Percentiles rank a stretch among this genome's conserved stretches.
These are phyloP conservation scores for Melanostigma gelatinosum DNA, from an alignment of 2,113 vertebrate genomes.

Conservation along the genomic window DNA sequence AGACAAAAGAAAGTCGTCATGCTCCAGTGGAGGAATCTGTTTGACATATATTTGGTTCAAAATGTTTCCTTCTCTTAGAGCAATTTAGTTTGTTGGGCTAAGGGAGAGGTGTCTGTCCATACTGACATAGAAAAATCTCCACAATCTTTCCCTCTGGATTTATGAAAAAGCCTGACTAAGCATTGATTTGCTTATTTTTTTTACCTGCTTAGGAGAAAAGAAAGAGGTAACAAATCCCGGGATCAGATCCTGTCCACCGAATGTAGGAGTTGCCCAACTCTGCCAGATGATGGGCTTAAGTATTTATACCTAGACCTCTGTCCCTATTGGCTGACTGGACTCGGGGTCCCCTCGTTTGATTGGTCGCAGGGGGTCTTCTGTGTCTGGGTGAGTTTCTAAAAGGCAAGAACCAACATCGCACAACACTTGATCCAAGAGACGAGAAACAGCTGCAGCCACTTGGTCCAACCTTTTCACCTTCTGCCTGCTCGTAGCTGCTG, in stretches of 20 bases:
- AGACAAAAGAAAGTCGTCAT: not conserved
- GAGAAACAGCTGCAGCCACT: constrained; percentile 77
- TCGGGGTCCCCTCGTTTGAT: constrained; percentile 65
- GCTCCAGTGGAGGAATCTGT: constrained; percentile 23
- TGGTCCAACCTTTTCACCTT: constrained; percentile 57
- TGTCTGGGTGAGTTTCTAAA: constrained; percentile 78
- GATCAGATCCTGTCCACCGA: constrained; percentile 87
- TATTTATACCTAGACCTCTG: constrained; percentile 79
- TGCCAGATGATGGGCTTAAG: constrained; percentile 72
- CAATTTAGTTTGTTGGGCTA: constrained; percentile 3
- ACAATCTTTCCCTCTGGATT: constrained; percentile 10
- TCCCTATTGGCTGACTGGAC: constrained; percentile 71
- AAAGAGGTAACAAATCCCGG: constrained; percentile 85
- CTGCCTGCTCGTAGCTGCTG: constrained; percentile 15
- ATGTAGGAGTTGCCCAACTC: constrained; percentile 85
- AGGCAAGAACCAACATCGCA: constrained; percentile 80
- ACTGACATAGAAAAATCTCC: constrained; percentile 16
- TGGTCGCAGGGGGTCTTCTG: constrained; percentile 62
- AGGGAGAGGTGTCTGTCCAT: constrained; percentile 17
- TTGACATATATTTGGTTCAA: constrained; percentile 22
- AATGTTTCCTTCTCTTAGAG: not conserved
- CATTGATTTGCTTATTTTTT: constrained; percentile 5
- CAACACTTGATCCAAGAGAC: constrained; percentile 72
- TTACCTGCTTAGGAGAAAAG: constrained; percentile 85
- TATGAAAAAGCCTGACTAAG: constrained; percentile 15